These are phyloP conservation scores for Phylloscopus trochilus DNA, from an alignment of 2,113 vertebrate genomes.

Conservation along the genomic window DNA sequence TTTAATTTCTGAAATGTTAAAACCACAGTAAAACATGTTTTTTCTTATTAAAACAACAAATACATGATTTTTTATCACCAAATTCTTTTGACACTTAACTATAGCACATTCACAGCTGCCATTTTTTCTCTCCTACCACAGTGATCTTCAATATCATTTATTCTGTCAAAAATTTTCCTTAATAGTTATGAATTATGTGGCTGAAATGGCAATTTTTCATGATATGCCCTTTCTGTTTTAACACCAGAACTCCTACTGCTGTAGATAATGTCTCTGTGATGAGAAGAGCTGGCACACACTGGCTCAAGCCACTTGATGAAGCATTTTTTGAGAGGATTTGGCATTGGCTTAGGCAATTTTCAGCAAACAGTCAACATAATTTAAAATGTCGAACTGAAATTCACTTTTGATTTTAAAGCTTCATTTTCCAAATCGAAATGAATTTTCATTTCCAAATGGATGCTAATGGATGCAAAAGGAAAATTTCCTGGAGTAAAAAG, in stretches of 20 bases:
- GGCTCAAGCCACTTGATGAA: background rate
- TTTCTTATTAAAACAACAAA: background rate
- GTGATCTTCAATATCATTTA: background rate
- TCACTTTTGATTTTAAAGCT: background rate
- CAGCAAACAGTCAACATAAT: background rate
- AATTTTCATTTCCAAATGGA: background rate
- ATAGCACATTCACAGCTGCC: background rate
- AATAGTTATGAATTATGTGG: slow-evolving; percentile 4
- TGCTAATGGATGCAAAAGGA: background rate
- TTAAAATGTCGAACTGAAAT: background rate
- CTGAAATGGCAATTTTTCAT: background rate
- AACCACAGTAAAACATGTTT: background rate
- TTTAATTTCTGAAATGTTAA: background rate
- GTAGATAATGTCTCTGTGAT: background rate
- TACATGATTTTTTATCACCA: background rate
- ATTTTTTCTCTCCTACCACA: background rate
- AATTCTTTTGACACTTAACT: background rate
- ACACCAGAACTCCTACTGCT: slow-evolving; percentile 4
- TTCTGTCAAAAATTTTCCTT: background rate
- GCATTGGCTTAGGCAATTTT: background rate
- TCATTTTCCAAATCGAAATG: background rate
- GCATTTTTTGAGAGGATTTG: background rate
- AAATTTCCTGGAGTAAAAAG: background rate
- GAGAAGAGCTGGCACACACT: background rate
- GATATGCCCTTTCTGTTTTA: background rate